Percentiles rank a stretch among this genome's conserved stretches.
phyloP scores from a whole-genome alignment of 1,140 invertebrate species.

The Whitmania pigra region DNA sequence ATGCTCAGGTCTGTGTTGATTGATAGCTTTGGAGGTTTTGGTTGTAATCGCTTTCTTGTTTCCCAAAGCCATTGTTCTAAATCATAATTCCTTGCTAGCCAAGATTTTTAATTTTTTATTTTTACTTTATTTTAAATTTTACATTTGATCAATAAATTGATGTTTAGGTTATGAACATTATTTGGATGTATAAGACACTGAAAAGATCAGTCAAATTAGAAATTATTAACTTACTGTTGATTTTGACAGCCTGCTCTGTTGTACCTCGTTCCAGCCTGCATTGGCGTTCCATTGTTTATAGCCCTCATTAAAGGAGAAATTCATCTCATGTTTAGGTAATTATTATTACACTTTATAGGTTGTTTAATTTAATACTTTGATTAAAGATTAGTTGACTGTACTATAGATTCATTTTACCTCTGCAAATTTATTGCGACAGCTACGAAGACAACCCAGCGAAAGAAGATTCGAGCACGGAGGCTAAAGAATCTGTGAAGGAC shows the following conservation, averaged over 20 bases:
- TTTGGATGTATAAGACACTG: neutral
- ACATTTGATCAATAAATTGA: neutral
- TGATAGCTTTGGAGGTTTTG: neutral
- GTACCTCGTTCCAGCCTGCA: slow-evolving; percentile 90
- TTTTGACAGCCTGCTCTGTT: slow-evolving; percentile 75
- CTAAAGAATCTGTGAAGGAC: slow-evolving; percentile 26
- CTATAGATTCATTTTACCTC: neutral
- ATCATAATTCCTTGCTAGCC: neutral
- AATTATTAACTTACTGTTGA: neutral
- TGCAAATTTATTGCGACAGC: slow-evolving; percentile 22
- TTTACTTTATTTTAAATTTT: too few species aligned
- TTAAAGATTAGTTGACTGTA: slow-evolving; percentile 3
- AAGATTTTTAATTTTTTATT: neutral
- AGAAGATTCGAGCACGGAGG: slow-evolving; percentile 12
- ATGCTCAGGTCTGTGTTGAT: slow-evolving; percentile 53
- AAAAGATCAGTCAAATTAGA: neutral
- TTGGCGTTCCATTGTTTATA: slow-evolving; percentile 70
- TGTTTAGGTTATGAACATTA: neutral
- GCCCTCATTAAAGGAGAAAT: slow-evolving; percentile 82
- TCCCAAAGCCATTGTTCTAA: neutral
- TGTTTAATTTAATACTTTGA: slow-evolving; percentile 9
- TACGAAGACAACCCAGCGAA: slow-evolving; percentile 34
- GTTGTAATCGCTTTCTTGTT: neutral
- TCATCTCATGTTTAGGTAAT: slow-evolving; percentile 69
- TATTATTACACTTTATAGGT: neutral